A percentile compares a stretch with the other conserved stretches of the same genome.
These are phyloP conservation scores for Aphelenchoides besseyi DNA, from an alignment of 1,140 invertebrate genomes.

Conservation along the genomic window DNA sequence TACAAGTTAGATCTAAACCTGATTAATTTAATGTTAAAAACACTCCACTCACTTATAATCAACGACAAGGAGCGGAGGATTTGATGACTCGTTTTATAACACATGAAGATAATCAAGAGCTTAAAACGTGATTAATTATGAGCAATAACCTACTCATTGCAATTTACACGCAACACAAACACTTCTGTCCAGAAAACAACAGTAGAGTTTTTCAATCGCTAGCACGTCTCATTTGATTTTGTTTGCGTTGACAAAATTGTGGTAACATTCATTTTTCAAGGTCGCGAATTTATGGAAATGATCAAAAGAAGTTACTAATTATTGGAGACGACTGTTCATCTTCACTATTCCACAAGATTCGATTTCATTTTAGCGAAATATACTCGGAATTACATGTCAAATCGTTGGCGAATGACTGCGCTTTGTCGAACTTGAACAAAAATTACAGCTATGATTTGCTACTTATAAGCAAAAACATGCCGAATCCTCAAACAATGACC, in stretches of 20 bases:
- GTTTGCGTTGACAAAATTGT: constrained; percentile 1
- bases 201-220: neutral
- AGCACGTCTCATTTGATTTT: neutral
- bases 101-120: neutral
- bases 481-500: neutral
- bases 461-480: neutral
- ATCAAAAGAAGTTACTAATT: neutral
- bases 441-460: no score
- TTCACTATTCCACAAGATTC: neutral
- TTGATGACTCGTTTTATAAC: neutral
- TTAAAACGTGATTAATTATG: neutral
- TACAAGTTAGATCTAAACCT: no score
- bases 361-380: neutral
- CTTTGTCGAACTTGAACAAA: neutral
- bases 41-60: neutral
- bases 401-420: neutral
- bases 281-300: neutral
- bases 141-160: neutral
- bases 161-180: neutral
- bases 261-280: neutral
- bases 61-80: neutral
- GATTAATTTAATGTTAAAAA: neutral
- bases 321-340: neutral
- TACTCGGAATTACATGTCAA: neutral
- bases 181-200: neutral